These are phyloP conservation scores for Indri indri DNA, from an alignment of 2,113 vertebrate genomes.

Conservation along the genomic window DNA sequence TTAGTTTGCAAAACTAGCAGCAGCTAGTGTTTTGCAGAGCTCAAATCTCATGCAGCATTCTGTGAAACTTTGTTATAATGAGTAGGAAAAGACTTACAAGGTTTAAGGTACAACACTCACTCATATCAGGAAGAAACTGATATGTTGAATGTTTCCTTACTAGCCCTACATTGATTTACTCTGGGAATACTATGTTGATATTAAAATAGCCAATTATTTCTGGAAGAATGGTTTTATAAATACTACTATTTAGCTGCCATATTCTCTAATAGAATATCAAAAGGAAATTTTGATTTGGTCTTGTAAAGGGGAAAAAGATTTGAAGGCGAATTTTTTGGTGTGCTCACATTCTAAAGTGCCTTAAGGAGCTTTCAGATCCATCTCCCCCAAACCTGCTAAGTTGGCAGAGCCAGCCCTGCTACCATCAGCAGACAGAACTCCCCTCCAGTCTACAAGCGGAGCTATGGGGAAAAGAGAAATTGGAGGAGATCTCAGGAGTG, in stretches of 20 bases:
- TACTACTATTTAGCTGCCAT: neutral
- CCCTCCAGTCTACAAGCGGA: neutral
- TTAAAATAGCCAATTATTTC: slow-evolving; percentile 13
- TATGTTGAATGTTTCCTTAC: neutral
- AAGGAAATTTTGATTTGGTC: neutral
- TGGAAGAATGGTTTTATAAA: neutral
- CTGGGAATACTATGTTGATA: neutral
- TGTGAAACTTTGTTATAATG: neutral
- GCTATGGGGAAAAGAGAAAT: neutral
- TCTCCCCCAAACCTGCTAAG: neutral
- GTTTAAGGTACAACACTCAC: neutral
- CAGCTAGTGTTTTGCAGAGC: neutral
- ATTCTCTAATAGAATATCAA: neutral
- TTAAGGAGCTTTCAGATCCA: neutral
- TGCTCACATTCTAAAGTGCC: neutral
- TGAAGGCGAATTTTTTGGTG: neutral
- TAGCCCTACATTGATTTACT: neutral
- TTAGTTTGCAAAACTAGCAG: slow-evolving; percentile 5
- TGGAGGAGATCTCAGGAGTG: neutral
- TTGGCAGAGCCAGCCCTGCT: neutral
- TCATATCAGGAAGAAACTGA: neutral
- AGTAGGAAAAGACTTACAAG: neutral
- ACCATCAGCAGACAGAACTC: neutral
- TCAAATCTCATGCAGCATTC: neutral
- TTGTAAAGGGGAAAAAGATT: neutral